phyloP scores from a whole-genome alignment of 2,888 invertebrate genomes.

The Hyposoter didymator region DNA sequence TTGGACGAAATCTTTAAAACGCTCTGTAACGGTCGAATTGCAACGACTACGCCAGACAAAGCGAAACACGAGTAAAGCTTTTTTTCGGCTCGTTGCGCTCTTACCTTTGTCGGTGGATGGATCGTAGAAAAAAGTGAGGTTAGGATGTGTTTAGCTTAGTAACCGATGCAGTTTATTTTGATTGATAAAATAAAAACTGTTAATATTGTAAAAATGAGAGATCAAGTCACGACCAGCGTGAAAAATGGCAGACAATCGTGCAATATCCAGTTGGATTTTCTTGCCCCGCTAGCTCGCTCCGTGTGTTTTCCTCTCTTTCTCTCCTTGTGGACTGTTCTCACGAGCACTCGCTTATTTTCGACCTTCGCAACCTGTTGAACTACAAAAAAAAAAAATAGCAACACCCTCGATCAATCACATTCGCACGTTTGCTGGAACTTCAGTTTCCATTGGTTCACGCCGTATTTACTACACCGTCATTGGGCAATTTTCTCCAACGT shows the following conservation, averaged over 20 bases:
- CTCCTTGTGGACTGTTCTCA: constrained; percentile 20
- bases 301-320: background rate
- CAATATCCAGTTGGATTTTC: constrained; percentile 8
- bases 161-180: background rate
- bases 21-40: constrained; percentile 42
- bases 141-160: background rate
- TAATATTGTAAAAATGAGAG: background rate
- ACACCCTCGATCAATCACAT: constrained; percentile 37
- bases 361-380: constrained; percentile 64
- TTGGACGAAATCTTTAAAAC: constrained; percentile 15
- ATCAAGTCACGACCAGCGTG: constrained; percentile 66
- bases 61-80: constrained; percentile 6
- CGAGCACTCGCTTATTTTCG: constrained; percentile 53
- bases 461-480: constrained; percentile 9
- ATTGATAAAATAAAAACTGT: background rate
- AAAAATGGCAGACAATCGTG: constrained; percentile 55
- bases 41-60: constrained; percentile 27
- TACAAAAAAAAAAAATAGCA: constrained; percentile 26
- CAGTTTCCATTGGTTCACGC: constrained; percentile 31
- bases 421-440: background rate
- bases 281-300: constrained; percentile 33
- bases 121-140: constrained; percentile 9
- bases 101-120: constrained; percentile 20
- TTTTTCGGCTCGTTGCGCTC: constrained; percentile 2
- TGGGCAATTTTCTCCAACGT: constrained; percentile 24